phyloP scores from a whole-genome alignment of 2,888 invertebrate species.

The Monoplex corrugatus region DNA sequence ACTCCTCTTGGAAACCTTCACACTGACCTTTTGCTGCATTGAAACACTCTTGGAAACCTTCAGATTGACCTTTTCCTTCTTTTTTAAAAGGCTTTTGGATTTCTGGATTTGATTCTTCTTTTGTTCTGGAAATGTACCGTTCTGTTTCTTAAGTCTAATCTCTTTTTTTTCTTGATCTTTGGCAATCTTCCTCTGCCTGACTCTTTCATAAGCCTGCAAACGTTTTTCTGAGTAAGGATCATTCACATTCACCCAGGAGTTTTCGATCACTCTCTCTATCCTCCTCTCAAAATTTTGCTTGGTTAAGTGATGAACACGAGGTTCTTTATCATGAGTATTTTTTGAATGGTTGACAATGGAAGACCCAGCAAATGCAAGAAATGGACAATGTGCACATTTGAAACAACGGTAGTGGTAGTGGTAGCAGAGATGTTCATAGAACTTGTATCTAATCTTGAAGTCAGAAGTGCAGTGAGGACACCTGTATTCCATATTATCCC shows the following conservation, averaged over 20 bases:
- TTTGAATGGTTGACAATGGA: slow-evolving; percentile 12
- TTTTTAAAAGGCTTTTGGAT: background rate
- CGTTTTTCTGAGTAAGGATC: slow-evolving; percentile 33
- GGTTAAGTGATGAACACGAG: background rate
- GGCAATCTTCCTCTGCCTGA: background rate
- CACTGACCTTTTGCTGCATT: background rate
- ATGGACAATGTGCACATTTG: slow-evolving; percentile 28
- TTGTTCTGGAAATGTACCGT: too few relatives aligned
- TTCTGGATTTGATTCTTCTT: background rate
- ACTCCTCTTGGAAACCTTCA: too few relatives aligned
- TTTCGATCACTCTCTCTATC: background rate
- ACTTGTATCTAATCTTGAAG: background rate
- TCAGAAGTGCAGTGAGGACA: slow-evolving; percentile 33
- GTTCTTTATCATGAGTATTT: background rate
- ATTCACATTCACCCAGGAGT: background rate
- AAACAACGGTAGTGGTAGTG: slow-evolving; percentile 34
- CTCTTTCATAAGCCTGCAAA: background rate
- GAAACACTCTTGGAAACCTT: background rate
- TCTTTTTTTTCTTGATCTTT: background rate
- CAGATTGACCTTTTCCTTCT: background rate
- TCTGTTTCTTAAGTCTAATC: background rate
- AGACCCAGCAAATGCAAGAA: background rate
- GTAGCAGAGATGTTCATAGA: slow-evolving; percentile 37
- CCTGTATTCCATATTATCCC: slow-evolving; percentile 28
- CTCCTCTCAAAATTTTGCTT: background rate